phyloP scores from a whole-genome alignment of 2,888 invertebrate species.

The Onthophagus sagittarius region DNA sequence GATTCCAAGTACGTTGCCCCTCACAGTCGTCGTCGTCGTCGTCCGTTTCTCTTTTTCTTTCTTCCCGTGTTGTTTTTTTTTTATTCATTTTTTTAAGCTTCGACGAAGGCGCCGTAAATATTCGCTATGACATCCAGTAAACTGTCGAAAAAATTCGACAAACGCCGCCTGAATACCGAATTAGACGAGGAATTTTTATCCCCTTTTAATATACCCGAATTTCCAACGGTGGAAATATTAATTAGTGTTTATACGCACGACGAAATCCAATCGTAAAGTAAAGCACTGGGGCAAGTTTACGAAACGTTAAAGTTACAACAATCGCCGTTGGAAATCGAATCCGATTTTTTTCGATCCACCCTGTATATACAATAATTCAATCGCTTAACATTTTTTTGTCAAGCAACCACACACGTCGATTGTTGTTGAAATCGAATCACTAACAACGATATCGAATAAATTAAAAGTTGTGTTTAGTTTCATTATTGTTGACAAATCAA shows the following conservation, averaged over 20 bases:
- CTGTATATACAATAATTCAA: no score
- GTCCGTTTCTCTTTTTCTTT: neutral
- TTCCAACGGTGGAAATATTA: neutral
- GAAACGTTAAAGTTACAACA: no score
- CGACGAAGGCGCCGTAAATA: neutral
- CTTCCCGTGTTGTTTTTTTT: neutral
- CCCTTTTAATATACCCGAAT: neutral
- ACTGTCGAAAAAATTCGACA: slow-evolving; percentile 6
- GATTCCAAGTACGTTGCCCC: neutral
- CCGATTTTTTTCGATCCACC: no score
- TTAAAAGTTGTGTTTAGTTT: neutral
- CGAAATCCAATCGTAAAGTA: neutral
- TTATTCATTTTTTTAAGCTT: neutral
- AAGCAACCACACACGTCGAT: neutral
- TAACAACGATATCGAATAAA: neutral
- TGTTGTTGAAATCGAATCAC: neutral
- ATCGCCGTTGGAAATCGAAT: no score
- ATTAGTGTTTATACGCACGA: neutral
- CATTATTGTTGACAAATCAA: no score
- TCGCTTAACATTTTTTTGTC: neutral
- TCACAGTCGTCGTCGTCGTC: neutral
- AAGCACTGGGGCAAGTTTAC: no score
- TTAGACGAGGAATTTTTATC: neutral
- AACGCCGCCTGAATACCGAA: neutral
- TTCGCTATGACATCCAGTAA: slow-evolving; percentile 7